These are phyloP conservation scores for Sparidentex hasta DNA, from an alignment of 2,797 vertebrate species.

Conservation along the genomic window DNA sequence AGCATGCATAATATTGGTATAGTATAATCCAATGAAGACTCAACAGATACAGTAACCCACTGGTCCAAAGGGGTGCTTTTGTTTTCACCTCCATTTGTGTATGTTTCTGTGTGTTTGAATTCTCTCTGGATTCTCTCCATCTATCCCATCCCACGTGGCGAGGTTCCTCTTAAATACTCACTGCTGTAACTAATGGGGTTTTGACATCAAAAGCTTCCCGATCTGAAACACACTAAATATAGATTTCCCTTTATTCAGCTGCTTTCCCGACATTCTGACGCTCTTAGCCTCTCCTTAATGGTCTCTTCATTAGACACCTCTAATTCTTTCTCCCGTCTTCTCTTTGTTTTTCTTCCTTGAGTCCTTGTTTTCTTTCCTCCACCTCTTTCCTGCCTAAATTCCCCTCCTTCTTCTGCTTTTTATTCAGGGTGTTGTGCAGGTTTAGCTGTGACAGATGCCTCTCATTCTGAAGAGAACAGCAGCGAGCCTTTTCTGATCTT, in stretches of 20 bases:
- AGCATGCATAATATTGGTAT: slow-evolving; percentile 11
- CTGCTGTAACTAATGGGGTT: slow-evolving; percentile 52
- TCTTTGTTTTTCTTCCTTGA: neutral
- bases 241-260: slow-evolving; percentile 38
- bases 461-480: slow-evolving; percentile 49
- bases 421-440: slow-evolving; percentile 29
- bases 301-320: slow-evolving; percentile 13
- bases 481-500: slow-evolving; percentile 38
- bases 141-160: slow-evolving; percentile 11
- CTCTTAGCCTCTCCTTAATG: slow-evolving; percentile 8
- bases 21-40: slow-evolving; percentile 28
- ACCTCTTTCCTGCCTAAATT: neutral
- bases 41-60: neutral
- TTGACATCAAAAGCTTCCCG: slow-evolving; percentile 63
- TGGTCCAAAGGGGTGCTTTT: neutral
- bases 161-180: slow-evolving; percentile 42
- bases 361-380: neutral
- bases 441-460: slow-evolving; percentile 47
- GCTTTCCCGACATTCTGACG: slow-evolving; percentile 8
- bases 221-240: slow-evolving; percentile 50
- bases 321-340: neutral
- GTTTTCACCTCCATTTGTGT: slow-evolving; percentile 17
- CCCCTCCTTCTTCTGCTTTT: slow-evolving; percentile 10
- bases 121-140: slow-evolving; percentile 5
- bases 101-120: slow-evolving; percentile 21